Base-by-base conservation (phyloP, 2,888 invertebrate species). In the Euzophera pinguis region DNA sequence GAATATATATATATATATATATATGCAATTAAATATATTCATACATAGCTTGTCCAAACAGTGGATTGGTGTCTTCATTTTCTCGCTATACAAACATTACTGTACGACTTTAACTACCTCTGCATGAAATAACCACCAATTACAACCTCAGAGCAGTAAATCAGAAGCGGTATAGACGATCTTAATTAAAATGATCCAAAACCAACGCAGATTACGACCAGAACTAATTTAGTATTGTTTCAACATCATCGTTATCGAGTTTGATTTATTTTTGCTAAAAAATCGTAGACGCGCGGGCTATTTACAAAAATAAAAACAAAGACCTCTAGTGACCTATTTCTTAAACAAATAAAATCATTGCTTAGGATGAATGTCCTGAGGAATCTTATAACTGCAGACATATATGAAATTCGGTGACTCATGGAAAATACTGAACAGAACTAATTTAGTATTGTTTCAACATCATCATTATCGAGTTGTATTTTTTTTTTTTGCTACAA, bases 131-230 rank as follows among this genome's bases (percentile, higher is more conserved):
- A 45, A 45, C 67, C 56, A 37, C 62, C 69, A 72, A 74, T 75
- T 73, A 73, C 57, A 22, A 47, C 55, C 60, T 55, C 53, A 54
- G 59, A 62, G 58, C 58, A 56, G 65, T 75, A 72, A 75, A 75
- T 73, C 72, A 68, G 55, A 50, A 29, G 48, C 34, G 57, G 56
- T 66, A 61, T 71, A 54, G 57, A 62, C 29, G 59, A 60, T 62
- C 64, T 70, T 73, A 69, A 72, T 75, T 72, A 71, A 76, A 70
- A 67, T 56, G 59, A 50, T 58, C 59, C 58, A 53, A 59, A 55
- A 62, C 62, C 66, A 39, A 39, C 65, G 65, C 65, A 56, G 61
- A 60, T 55, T 59, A 64, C 60, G 61, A 64, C 58, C 61, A 50
- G 55, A 57, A 61, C 59, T 63, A 63, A 65, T 66, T 67, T 60